Percentiles rank a stretch among this genome's conserved stretches.
These are phyloP conservation scores for Epizoanthus rinbou DNA, from an alignment of 92 coral and sea anemone species.

Conservation along the genomic window DNA sequence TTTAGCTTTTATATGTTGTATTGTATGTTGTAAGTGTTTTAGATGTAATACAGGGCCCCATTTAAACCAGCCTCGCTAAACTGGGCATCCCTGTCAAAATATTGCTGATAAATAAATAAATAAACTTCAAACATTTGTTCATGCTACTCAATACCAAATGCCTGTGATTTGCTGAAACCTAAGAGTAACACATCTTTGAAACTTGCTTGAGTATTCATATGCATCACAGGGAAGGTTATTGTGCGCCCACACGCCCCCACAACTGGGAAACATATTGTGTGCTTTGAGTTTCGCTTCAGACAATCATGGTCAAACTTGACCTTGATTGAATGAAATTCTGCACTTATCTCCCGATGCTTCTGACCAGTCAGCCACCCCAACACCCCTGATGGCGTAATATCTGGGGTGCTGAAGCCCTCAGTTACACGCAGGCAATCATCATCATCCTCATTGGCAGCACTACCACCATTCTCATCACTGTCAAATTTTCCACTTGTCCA, in stretches of 20 bases:
- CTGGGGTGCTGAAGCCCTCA: slow-evolving; percentile 12
- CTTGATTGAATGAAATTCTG: neutral
- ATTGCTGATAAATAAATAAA: too few species aligned
- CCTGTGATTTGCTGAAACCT: slow-evolving; percentile 18
- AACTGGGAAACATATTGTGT: slow-evolving; percentile 32
- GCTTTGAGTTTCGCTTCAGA: slow-evolving; percentile 32
- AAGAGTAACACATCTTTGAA: slow-evolving; percentile 13
- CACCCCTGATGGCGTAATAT: slow-evolving; percentile 30
- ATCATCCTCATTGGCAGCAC: slow-evolving; percentile 38
- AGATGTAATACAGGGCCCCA: too few species aligned
- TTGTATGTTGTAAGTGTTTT: too few species aligned
- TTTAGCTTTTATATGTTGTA: too few species aligned
- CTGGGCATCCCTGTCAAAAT: too few species aligned
- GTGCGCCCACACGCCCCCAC: slow-evolving; percentile 17
- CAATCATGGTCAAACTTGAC: slow-evolving; percentile 42
- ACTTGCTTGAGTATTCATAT: slow-evolving; percentile 16
- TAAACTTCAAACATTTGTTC: too few species aligned
- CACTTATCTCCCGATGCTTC: slow-evolving; percentile 36
- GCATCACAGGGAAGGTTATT: slow-evolving; percentile 9
- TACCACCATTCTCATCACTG: slow-evolving; percentile 23
- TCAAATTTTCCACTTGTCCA: slow-evolving; percentile 8
- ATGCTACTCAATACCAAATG: slow-evolving; percentile 1
- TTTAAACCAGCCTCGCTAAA: too few species aligned
- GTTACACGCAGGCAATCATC: slow-evolving; percentile 16
- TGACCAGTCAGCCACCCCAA: slow-evolving; percentile 49